Evolutionary conservation across 1,140 invertebrate genomes (phyloP), one percentile per base, ranked within the genome.

Genomic region (Brachionus asplanchnoidis): DNA sequence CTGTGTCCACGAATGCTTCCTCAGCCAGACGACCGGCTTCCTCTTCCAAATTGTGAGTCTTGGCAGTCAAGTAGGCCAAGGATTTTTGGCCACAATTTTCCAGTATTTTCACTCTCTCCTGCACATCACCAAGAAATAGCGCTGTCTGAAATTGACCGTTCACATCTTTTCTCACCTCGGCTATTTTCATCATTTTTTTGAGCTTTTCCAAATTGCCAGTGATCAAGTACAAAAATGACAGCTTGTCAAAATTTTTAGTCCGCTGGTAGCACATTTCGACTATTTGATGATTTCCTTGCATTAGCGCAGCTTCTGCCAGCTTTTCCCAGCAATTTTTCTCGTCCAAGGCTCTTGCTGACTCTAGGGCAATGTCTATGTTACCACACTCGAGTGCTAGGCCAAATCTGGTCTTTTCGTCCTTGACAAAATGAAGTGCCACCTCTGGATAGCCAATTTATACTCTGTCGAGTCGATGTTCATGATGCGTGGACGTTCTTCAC

Each of bases 261-360:
- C 97, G 93, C 90, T 99, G 97, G 90, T 99, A 99, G 86, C 96
- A 97, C 96, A 99, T 98, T 90, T 99, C 98, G 0, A 99, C 97
- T 20, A 93, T 91, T 91, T 97, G 95, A 90, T 97, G 95, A 89
- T 98, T 97, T 17, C 96, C 97, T 88, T 97, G 96, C 73, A 96
- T 90, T 7, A 99, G 89, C 0, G 97, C 97, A 0, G 95, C 95
- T 88, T 98, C 93, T 0, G 95, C 97, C n/a, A 99, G 90, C 86
- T 94, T 93, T 89, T 99, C 96, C 98, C 98, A 99, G 87, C 96
- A 97, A 7, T 92, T 89, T 86, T 95, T 95, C 88, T 99, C 95
- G 90, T 99, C 97, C 5, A 99, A 88, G 2, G 94, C 93, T 88
- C 95, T 94, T 1, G 97, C 97, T 0, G 97, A 96, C 89, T 99